Evolutionary conservation across 1,140 invertebrate genomes (phyloP).

Genomic region (Aphis craccivora): DNA sequence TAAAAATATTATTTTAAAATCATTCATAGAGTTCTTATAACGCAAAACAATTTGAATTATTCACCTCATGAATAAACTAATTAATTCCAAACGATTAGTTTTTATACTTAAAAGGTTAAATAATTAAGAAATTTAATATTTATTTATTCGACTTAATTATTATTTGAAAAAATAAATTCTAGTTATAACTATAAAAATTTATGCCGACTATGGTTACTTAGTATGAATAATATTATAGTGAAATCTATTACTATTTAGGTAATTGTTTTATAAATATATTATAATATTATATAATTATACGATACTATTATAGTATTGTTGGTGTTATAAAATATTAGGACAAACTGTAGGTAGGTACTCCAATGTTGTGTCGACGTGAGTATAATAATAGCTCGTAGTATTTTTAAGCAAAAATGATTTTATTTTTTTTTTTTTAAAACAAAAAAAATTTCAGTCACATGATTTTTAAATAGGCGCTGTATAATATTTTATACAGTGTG

Average conservation of each 20-base stretch:
- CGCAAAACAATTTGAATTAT: background rate
- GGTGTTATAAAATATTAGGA: background rate
- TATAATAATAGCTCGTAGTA: background rate
- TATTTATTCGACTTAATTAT: background rate
- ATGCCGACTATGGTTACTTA: background rate
- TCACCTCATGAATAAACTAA: background rate
- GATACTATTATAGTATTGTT: background rate
- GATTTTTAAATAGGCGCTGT: background rate
- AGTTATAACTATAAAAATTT: background rate
- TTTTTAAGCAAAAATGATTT: background rate
- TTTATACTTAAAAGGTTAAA: background rate
- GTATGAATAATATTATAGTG: background rate
- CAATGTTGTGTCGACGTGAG: background rate
- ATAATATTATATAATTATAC: background rate
- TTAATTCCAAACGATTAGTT: background rate
- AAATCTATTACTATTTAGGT: background rate
- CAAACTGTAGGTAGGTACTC: background rate
- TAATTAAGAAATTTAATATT: background rate
- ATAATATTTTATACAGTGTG: background rate
- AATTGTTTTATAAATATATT: background rate
- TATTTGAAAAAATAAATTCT: background rate
- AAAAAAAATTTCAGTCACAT: background rate
- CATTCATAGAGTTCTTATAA: background rate
- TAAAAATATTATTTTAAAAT: background rate
- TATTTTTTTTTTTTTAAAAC: background rate